A percentile compares a stretch with the other conserved stretches of the same genome.
phyloP scores from a whole-genome alignment of 1,140 invertebrate species.

The Drosophila ficusphila region DNA sequence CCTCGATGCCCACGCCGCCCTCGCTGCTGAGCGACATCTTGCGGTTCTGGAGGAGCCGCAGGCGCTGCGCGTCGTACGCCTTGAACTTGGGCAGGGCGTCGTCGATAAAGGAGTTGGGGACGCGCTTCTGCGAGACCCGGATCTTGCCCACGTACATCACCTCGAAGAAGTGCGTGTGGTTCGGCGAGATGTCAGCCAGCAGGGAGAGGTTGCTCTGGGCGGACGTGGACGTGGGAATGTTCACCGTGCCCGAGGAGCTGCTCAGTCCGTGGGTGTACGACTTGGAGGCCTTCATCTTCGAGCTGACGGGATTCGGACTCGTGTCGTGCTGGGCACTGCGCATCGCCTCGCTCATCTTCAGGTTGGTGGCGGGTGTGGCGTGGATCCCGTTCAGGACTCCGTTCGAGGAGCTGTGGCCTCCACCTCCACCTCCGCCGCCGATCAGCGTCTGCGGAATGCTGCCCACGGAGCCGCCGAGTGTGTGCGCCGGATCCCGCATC shows the following conservation, averaged over 20 bases:
- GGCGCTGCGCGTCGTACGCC: constrained; percentile 90
- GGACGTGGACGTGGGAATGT: constrained; percentile 80
- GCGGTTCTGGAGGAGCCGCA: constrained; percentile 85
- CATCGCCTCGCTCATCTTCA: constrained; percentile 79
- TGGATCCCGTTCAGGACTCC: constrained; percentile 66
- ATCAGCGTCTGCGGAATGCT: constrained; percentile 82
- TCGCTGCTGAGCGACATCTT: constrained; percentile 80
- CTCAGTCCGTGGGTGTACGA: constrained; percentile 83
- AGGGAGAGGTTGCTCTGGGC: constrained; percentile 86
- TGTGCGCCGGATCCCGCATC: constrained; percentile 83
- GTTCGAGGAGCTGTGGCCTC: constrained; percentile 41
- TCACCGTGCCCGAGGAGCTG: constrained; percentile 80
- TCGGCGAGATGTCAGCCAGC: constrained; percentile 91
- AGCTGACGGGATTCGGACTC: constrained; percentile 77
- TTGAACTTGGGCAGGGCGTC: constrained; percentile 94
- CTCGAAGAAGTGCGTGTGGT: constrained; percentile 94
- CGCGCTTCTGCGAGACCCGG: constrained; percentile 92
- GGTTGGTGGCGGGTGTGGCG: constrained; percentile 78
- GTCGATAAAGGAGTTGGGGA: constrained; percentile 95
- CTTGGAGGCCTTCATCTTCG: constrained; percentile 82
- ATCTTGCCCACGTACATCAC: constrained; percentile 95
- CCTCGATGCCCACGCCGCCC: constrained; percentile 61
- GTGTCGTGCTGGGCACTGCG: constrained; percentile 78
- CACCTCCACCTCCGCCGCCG: constrained; percentile 36
- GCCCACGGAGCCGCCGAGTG: constrained; percentile 81